A percentile compares a stretch with the other conserved stretches of the same genome.
Conservation (phyloP, 2,888 invertebrate genomes). For the Oasisia sp. region DNA sequence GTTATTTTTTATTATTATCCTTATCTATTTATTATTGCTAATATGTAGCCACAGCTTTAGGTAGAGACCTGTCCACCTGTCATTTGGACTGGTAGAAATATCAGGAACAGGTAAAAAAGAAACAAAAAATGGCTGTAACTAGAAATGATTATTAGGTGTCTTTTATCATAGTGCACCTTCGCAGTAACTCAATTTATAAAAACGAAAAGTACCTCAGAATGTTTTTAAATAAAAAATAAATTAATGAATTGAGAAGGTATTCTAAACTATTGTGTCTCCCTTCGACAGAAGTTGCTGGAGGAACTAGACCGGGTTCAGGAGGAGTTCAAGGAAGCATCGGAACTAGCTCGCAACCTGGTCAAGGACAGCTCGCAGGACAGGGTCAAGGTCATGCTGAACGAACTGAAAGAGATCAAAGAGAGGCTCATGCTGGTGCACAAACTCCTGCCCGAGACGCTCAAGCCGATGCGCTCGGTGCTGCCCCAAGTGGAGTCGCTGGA, state of each 20-base stretch:
- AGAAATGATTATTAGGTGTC: too few species aligned
- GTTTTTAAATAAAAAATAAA: too few species aligned
- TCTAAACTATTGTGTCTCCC: slow-evolving; percentile 29
- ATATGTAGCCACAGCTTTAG: too few species aligned
- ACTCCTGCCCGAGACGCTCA: slow-evolving; percentile 84
- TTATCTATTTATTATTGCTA: too few species aligned
- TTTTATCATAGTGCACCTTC: too few species aligned
- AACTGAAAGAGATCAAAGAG: slow-evolving; percentile 69
- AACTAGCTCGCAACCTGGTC: slow-evolving; percentile 89
- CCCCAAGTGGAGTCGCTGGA: slow-evolving; percentile 89
- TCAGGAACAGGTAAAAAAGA: too few species aligned
- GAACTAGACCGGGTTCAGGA: slow-evolving; percentile 88
- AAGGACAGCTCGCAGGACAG: slow-evolving; percentile 90
- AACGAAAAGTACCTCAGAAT: too few species aligned
- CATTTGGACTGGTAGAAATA: too few species aligned
- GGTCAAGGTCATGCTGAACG: slow-evolving; percentile 89
- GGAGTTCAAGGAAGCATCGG: slow-evolving; percentile 89
- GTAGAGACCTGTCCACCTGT: too few species aligned
- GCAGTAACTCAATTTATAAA: too few species aligned
- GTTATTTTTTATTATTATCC: too few species aligned
- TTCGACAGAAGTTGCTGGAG: slow-evolving; percentile 73
- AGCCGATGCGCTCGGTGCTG: slow-evolving; percentile 65
- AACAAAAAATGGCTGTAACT: too few species aligned
- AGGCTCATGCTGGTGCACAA: slow-evolving; percentile 58
- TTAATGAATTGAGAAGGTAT: not conserved